Percentiles rank a stretch among this genome's conserved stretches.
Evolutionary conservation across 2,113 vertebrate genomes (phyloP).

Genomic region (Eolophus roseicapilla): DNA sequence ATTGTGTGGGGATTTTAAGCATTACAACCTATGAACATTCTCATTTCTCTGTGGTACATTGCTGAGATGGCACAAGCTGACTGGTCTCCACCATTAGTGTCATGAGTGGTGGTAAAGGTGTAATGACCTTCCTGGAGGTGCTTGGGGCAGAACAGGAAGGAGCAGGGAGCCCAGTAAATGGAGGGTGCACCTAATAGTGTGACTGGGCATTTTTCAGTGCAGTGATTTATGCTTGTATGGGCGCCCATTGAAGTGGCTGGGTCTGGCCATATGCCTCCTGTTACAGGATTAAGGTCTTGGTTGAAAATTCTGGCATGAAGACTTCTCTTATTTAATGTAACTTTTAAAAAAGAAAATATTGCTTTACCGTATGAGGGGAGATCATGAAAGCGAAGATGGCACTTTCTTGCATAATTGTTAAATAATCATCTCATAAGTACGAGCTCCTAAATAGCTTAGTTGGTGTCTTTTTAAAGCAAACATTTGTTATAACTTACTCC

Average conservation of each 20-base stretch:
- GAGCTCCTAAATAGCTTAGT: neutral
- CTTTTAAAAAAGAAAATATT: neutral
- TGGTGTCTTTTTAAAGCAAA: conserved; percentile 56
- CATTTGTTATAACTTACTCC: conserved; percentile 26
- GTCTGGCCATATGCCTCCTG: neutral
- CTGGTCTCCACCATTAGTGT: neutral
- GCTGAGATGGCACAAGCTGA: neutral
- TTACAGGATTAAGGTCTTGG: neutral
- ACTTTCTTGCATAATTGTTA: conserved; percentile 31
- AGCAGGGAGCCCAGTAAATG: neutral
- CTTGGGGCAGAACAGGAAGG: neutral
- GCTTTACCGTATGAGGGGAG: neutral
- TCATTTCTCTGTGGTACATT: neutral
- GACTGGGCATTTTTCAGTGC: neutral
- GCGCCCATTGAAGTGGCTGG: neutral
- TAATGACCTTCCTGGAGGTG: neutral
- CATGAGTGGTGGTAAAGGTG: neutral
- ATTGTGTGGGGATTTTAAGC: neutral
- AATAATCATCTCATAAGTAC: neutral
- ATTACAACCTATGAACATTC: neutral
- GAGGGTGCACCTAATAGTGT: neutral
- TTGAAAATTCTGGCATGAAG: neutral
- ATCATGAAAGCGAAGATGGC: neutral
- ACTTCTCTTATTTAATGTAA: neutral
- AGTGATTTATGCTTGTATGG: neutral